phyloP scores from a whole-genome alignment of 2,797 vertebrate species.

The Apogon talboti region DNA sequence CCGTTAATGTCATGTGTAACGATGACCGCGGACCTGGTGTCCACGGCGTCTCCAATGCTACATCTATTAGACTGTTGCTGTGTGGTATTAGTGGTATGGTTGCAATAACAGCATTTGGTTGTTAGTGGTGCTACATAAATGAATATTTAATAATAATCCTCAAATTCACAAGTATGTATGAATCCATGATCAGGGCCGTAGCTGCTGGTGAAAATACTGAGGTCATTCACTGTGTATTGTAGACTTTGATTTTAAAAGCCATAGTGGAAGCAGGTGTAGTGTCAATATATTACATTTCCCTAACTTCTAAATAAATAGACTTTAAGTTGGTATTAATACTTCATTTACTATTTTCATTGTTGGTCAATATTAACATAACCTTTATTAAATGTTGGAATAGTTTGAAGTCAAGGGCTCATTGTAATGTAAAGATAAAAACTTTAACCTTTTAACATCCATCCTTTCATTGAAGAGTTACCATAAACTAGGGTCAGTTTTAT shows the following conservation, averaged over 20 bases:
- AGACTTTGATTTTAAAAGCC: neutral
- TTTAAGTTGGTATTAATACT: too few relatives aligned
- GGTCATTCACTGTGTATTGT: neutral
- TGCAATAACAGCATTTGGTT: conserved; percentile 18
- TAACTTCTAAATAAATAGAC: too few relatives aligned
- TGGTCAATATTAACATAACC: too few relatives aligned
- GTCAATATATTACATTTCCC: too few relatives aligned
- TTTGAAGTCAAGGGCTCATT: too few relatives aligned
- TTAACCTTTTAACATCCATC: too few relatives aligned
- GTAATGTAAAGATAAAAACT: too few relatives aligned
- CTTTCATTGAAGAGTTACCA: too few relatives aligned
- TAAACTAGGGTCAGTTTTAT: too few relatives aligned
- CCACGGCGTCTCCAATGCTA: conserved; percentile 43
- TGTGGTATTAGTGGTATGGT: conserved; percentile 16
- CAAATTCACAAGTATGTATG: neutral
- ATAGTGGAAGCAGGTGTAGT: too few relatives aligned
- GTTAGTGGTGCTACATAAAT: conserved; percentile 46
- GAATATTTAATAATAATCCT: neutral
- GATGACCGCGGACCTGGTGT: conserved; percentile 1
- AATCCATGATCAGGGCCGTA: conserved; percentile 3
- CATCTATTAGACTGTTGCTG: conserved; percentile 40
- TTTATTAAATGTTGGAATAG: too few relatives aligned
- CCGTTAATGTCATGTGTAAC: conserved; percentile 15
- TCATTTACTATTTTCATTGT: too few relatives aligned
- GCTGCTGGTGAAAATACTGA: conserved; percentile 2